Base-by-base conservation (phyloP, 2,888 invertebrate genomes). In the Cataglyphis cursor region DNA sequence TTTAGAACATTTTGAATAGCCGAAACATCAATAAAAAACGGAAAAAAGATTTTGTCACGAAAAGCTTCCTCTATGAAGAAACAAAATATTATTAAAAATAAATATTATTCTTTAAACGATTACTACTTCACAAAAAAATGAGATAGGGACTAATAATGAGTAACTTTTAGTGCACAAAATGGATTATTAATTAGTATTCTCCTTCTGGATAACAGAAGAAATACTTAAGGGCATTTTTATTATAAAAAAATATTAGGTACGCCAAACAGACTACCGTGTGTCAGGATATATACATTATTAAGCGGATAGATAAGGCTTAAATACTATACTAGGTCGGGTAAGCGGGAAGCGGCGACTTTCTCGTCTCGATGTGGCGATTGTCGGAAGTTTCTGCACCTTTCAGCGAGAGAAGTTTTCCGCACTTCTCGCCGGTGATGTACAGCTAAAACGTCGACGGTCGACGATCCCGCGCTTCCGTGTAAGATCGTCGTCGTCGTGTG, bases 401-500 rank as follows among this genome's bases (percentile, higher is more conserved):
- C 75, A 24, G 57, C 78, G 48, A 59, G 48, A 18, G 24, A 78
- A 78, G 59, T 80, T 80, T 61, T 80, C 72, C 78, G 44, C 59
- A 48, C 72, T 59, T 61, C 24, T 80, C 59, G 66, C 9, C 59
- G 48, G 59, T 80, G 72, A 80, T 59, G 59, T 72, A 72, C 44
- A 41, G 70, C 78, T 44, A 57, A 80, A 80, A 61, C 72, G 59
- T 68, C 76, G 76, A 41, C 74, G 74, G 66, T 72, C 48, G 48
- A 66, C 72, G 78, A 62, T 68, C 75, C 70, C 54, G 31, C 48
- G 35, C 78, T 59, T 31, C 70, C 81, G 18, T 73, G 65, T 68
- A 64, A 73, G 64, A 24, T 28, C 81, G 65, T 44, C 83, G 65
- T 44, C 83, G 75, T 44, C 73, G 81, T 61, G 82, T 64, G 74